A percentile compares a stretch with the other conserved stretches of the same genome.
phyloP scores from a whole-genome alignment of 2,113 vertebrate genomes.

The Petrocephalus zakoni region DNA sequence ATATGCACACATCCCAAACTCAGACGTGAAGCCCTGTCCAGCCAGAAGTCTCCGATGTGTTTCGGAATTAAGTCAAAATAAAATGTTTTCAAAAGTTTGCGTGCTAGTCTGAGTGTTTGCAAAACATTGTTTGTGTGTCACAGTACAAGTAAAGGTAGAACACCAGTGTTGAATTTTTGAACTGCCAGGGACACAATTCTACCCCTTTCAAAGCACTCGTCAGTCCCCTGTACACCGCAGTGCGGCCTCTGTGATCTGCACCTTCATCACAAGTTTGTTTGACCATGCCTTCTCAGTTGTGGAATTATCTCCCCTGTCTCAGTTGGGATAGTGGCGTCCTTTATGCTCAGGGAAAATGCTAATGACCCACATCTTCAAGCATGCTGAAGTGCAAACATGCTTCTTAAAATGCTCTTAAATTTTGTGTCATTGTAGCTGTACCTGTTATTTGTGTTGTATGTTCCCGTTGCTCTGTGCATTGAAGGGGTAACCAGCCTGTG shows the following conservation, averaged over 20 bases:
- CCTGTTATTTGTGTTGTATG: neutral
- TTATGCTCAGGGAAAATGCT: neutral
- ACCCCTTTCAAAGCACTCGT: neutral
- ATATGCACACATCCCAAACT: neutral
- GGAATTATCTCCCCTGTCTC: neutral
- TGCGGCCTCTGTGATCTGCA: neutral
- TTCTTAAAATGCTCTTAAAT: neutral
- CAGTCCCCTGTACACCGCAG: neutral
- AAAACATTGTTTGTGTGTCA: neutral
- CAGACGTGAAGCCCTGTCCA: neutral
- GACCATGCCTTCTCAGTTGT: neutral
- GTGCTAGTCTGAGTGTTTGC: neutral
- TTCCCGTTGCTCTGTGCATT: neutral
- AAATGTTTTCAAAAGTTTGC: neutral
- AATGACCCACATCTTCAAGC: neutral
- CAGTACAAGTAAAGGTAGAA: neutral
- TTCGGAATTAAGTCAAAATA: neutral
- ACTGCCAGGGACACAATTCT: neutral
- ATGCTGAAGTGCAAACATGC: neutral
- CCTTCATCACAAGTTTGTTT: neutral
- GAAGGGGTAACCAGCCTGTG: neutral
- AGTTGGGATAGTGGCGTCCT: neutral
- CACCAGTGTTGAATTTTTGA: neutral
- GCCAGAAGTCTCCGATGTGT: neutral
- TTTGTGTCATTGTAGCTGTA: neutral